Percentiles rank a stretch among this genome's conserved stretches.
phyloP scores from a whole-genome alignment of 2,113 vertebrate genomes.

The Syngnathoides biaculeatus region DNA sequence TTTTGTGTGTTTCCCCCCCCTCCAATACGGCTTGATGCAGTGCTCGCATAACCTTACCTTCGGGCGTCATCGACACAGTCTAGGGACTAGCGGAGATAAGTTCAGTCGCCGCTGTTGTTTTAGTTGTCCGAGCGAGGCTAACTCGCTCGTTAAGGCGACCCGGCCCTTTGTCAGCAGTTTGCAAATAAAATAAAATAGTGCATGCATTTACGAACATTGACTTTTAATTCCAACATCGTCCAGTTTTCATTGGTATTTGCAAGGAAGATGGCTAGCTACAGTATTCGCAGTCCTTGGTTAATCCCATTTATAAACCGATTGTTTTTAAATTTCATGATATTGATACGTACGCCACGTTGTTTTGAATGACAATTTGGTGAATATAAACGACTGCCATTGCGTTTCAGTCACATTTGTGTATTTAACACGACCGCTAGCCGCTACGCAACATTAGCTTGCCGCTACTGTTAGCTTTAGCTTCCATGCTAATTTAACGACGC shows the following conservation, averaged over 20 bases:
- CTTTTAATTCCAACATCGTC: background rate
- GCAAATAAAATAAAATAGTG: background rate
- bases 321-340: background rate
- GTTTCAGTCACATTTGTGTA: background rate
- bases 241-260: background rate
- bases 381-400: background rate
- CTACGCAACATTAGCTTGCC: slow-evolving; percentile 34
- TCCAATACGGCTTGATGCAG: slow-evolving; percentile 3
- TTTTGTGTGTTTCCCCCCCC: too few relatives aligned
- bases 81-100: slow-evolving; percentile 3
- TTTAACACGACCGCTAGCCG: slow-evolving; percentile 11
- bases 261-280: background rate
- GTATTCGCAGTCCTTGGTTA: background rate
- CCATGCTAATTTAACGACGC: slow-evolving; percentile 61
- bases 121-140: slow-evolving; percentile 4
- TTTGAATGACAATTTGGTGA: background rate
- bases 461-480: slow-evolving; percentile 36
- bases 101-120: slow-evolving; percentile 5
- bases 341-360: background rate
- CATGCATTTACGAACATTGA: background rate
- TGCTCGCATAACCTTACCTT: slow-evolving; percentile 7
- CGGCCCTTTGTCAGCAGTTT: background rate
- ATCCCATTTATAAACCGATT: background rate
- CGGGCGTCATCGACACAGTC: slow-evolving; percentile 21
- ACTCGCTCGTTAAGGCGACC: background rate